Evolutionary conservation across 2,888 invertebrate genomes (phyloP).

Genomic region (Spodoptera littoralis): DNA sequence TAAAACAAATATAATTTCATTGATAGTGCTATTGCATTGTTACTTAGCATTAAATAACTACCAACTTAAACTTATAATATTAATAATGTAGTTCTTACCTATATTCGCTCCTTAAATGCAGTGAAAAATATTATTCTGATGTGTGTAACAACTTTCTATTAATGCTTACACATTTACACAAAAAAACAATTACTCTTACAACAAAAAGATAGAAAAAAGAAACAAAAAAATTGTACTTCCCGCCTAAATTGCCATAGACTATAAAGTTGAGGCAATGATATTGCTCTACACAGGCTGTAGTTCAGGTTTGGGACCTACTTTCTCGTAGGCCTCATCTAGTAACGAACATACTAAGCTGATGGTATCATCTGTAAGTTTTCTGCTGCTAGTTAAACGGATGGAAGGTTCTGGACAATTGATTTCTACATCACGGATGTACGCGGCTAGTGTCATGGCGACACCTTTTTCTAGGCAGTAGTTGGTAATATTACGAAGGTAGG

Average conservation of each 20-base stretch:
- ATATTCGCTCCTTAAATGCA: constrained; percentile 1
- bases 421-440: constrained; percentile 92
- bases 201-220: constrained; percentile 15
- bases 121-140: constrained; percentile 17
- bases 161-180: constrained; percentile 4
- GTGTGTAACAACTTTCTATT: constrained; percentile 5
- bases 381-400: constrained; percentile 92
- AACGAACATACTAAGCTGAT: constrained; percentile 82
- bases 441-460: constrained; percentile 91
- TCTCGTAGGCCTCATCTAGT: constrained; percentile 81
- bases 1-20: too few species aligned
- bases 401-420: constrained; percentile 91
- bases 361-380: constrained; percentile 89
- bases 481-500: constrained; percentile 90
- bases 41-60: too few species aligned
- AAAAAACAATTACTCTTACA: constrained; percentile 13
- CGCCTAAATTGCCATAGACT: constrained; percentile 31
- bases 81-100: constrained; percentile 1
- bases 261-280: constrained; percentile 15
- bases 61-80: neutral
- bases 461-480: constrained; percentile 90
- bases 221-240: constrained; percentile 50
- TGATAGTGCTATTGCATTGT: too few species aligned
- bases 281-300: constrained; percentile 59
- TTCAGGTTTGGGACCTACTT: constrained; percentile 76